A percentile compares a stretch with the other conserved stretches of the same genome.
These are phyloP conservation scores for Otis tarda DNA, from an alignment of 2,113 vertebrate genomes.

Conservation along the genomic window DNA sequence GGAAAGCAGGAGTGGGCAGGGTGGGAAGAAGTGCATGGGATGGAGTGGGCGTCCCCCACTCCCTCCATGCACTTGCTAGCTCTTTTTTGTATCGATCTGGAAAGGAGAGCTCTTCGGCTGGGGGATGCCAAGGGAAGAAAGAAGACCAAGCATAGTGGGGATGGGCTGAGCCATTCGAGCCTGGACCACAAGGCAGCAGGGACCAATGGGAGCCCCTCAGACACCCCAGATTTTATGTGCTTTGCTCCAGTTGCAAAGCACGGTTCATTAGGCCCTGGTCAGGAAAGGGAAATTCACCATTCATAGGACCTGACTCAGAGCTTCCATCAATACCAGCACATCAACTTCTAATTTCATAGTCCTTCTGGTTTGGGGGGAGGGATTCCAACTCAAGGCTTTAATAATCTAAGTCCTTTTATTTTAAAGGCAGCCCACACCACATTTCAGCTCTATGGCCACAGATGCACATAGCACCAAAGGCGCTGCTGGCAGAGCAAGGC, in stretches of 20 bases:
- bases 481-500: neutral
- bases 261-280: neutral
- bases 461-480: rapidly evolving
- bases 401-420: neutral
- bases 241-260: neutral
- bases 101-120: neutral
- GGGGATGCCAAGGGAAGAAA: neutral
- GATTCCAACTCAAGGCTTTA: neutral
- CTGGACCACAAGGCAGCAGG: neutral
- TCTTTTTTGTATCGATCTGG: neutral
- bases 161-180: neutral
- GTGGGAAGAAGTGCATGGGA: neutral
- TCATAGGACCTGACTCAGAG: neutral
- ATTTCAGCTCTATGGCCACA: neutral
- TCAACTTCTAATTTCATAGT: neutral
- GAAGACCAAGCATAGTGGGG: rapidly evolving
- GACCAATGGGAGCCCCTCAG: neutral
- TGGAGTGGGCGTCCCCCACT: neutral
- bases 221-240: neutral
- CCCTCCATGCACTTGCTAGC: neutral
- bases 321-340: rapidly evolving
- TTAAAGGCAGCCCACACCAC: neutral
- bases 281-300: neutral
- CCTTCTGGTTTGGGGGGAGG: neutral
- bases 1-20: neutral